Evolutionary conservation across 2,888 invertebrate genomes (phyloP), one percentile per base, ranked within the genome.

Genomic region (Perizoma flavofasciatum): DNA sequence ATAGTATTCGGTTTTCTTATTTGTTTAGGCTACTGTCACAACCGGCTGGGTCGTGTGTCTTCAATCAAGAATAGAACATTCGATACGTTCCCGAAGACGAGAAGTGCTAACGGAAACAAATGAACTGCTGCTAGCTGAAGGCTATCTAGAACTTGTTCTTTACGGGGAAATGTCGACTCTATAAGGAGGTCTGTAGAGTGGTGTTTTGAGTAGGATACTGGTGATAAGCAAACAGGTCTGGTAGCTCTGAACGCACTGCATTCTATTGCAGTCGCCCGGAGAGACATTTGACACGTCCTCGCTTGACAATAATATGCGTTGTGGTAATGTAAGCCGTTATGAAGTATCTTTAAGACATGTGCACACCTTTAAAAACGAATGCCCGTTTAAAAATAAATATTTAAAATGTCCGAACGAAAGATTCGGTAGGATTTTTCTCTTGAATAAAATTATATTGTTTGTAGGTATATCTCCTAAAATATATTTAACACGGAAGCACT

Each of bases 41-140:
- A 68, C 60, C 73, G 57, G 69, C 73, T 70, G 49, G 81, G 74
- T 85, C 89, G 89, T 88, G 89, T 75, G 73, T 77, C 76, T 82
- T 85, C 79, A 89, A 89, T 89, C 85, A 87, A 74, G 73, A 78
- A 76, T 71, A 73, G 71, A 71, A 79, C 75, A 83, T 85, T 83
- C 82, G 82, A 88, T 87, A 89, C 83, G 84, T 83, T 79, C 72
- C 75, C 81, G 80, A 82, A 85, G 85, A 85, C 79, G 79, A 83
- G 83, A 84, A 86, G 85, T 85, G 85, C 78, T 86, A 88, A 89
- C 85, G 87, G 87, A 89, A 89, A 88, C 83, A 88, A 89, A 88
- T 89, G 85, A 88, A 86, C 87, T 86, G 83, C 84, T 82, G 77
- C 83, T 79, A 76, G 79, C 80, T 83, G 82, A 83, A 83, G 79